Base-by-base conservation (phyloP, 2,888 invertebrate species). In the Coleophora flavipennella region DNA sequence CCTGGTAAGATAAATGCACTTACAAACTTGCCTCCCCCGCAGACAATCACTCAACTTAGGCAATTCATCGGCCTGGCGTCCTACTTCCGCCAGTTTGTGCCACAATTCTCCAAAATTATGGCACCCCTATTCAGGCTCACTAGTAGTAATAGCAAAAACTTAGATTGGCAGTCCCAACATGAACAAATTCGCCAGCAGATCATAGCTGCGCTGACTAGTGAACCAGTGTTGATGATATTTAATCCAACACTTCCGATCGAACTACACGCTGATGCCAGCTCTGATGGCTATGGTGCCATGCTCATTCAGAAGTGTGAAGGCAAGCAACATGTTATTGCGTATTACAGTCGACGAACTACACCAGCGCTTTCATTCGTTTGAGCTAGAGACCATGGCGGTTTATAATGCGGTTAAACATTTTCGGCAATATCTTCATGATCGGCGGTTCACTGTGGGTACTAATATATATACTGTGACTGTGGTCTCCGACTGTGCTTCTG, bases 41-140 rank as follows among this genome's bases (percentile, higher is more conserved):
- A 40, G 6, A 50, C 43, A 0, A 38, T 46, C 0, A 33, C 36
- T 0, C 51, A 54, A 12, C 1, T 57, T 0, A 31, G 57, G 1
- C 59, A 58, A 14, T 54, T 55, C 34, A 43, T 50, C 0, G 55
- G 55, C 0, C 14, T 56, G 0, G 50, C 54, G 0, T 48, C 50
- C 0, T 53, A 55, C 13, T 56, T 55, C 35, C 13, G 54, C 0
- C 38, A 51, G 8, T 53, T 55, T 35, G 27, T 56, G 0, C 27
- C 33, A 0, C 13, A 39, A 0, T 54, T 51, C 11, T 47, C 52
- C 0, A 31, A 6, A 3, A 41, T 40, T 0, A 42, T 43, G 42
- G 31, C 11, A 0, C 50, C 53, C 0, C 13, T 55, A 0, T 45
- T 46, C 31, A 6, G 1, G 1, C 33, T 51, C 1, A 50, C 41